A percentile compares a stretch with the other conserved stretches of the same genome.
phyloP scores from a whole-genome alignment of 2,113 vertebrate species.

The Actenoides hombroni region DNA sequence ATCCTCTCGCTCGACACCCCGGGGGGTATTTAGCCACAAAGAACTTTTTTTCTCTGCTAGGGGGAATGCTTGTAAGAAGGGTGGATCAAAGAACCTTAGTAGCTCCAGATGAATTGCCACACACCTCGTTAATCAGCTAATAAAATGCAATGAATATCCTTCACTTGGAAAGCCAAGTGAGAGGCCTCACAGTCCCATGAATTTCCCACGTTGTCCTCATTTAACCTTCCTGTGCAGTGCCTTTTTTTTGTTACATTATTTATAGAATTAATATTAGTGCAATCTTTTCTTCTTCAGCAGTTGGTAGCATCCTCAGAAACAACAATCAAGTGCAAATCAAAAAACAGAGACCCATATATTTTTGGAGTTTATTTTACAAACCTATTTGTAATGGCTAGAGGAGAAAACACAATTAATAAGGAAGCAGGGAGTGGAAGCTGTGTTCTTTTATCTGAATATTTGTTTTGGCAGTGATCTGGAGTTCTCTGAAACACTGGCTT shows the following conservation, averaged over 20 bases:
- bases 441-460: slow-evolving; percentile 63
- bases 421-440: slow-evolving; percentile 55
- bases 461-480: slow-evolving; percentile 59
- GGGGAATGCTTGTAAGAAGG: neutral
- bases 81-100: slow-evolving; percentile 10
- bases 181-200: neutral
- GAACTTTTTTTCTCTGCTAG: neutral
- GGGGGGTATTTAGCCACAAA: neutral
- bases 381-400: slow-evolving; percentile 35
- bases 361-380: slow-evolving; percentile 32
- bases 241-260: neutral
- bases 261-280: slow-evolving; percentile 2
- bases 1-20: accelerated
- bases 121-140: slow-evolving; percentile 46
- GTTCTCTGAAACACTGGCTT: slow-evolving; percentile 58
- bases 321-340: slow-evolving; percentile 17
- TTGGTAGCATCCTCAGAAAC: slow-evolving; percentile 34
- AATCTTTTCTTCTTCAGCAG: neutral
- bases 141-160: slow-evolving; percentile 31
- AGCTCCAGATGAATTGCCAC: slow-evolving; percentile 45
- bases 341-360: neutral
- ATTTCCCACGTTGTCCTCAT: slow-evolving; percentile 7
- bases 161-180: slow-evolving; percentile 12
- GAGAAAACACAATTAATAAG: slow-evolving; percentile 56
- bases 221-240: slow-evolving; percentile 14